A percentile compares a stretch with the other conserved stretches of the same genome.
Evolutionary conservation across 2,113 vertebrate genomes (phyloP).

Genomic region (Enhydra lutris): DNA sequence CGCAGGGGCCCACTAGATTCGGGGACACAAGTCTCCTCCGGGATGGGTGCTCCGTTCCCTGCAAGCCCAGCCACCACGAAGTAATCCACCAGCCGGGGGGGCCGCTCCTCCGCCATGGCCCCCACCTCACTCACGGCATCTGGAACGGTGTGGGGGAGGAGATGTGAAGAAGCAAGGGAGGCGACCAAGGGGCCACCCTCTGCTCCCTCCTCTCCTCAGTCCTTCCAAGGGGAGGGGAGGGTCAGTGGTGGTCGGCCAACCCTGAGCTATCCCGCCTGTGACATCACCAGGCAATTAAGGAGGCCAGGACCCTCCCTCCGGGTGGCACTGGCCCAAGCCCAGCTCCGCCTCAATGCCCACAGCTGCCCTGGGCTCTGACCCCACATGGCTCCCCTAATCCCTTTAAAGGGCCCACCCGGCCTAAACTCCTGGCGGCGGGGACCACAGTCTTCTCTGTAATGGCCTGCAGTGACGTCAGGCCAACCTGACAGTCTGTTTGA

Average conservation of each 20-base stretch:
- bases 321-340: background rate
- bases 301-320: background rate
- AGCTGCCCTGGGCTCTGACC: background rate
- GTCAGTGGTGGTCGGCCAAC: slow-evolving; percentile 30
- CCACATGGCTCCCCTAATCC: background rate
- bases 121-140: slow-evolving; percentile 81
- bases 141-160: slow-evolving; percentile 48
- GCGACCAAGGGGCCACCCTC: background rate
- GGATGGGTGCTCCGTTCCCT: slow-evolving; percentile 47
- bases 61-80: slow-evolving; percentile 94
- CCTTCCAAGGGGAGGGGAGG: background rate
- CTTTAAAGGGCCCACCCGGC: background rate
- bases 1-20: slow-evolving; percentile 76
- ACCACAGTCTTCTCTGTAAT: background rate
- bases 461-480: background rate
- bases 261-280: slow-evolving; percentile 48
- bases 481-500: background rate
- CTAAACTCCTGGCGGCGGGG: background rate
- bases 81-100: slow-evolving; percentile 96
- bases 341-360: background rate
- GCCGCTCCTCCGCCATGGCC: slow-evolving; percentile 93
- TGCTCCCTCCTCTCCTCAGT: background rate
- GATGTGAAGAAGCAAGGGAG: background rate
- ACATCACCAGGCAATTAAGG: slow-evolving; percentile 56
- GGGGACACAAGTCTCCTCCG: slow-evolving; percentile 87